phyloP scores from a whole-genome alignment of 2,888 invertebrate genomes.

The Eledone cirrhosa region DNA sequence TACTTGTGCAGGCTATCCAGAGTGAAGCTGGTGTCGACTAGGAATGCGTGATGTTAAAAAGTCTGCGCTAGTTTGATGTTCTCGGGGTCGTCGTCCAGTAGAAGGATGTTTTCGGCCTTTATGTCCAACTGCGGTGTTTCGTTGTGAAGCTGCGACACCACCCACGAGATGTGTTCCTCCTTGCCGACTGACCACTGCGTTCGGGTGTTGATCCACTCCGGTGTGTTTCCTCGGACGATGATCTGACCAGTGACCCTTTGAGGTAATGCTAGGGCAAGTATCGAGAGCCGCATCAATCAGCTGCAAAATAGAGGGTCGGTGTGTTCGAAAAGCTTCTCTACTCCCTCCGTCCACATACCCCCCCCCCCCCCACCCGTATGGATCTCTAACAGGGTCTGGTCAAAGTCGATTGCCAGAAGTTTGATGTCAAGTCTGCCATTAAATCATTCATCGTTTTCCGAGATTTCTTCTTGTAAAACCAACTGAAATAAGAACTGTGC shows the following conservation, averaged over 20 bases:
- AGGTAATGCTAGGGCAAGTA: conserved; percentile 26
- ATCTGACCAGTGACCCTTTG: conserved; percentile 53
- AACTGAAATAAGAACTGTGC: no score
- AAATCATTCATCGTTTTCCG: no score
- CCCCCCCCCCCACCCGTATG: no score
- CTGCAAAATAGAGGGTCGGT: conserved; percentile 57
- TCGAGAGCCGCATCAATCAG: conserved; percentile 51
- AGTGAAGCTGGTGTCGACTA: conserved; percentile 46
- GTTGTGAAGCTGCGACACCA: conserved; percentile 54
- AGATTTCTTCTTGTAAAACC: no score
- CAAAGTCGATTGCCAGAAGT: conserved; percentile 62
- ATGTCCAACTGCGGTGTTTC: conserved; percentile 47
- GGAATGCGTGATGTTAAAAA: conserved; percentile 56
- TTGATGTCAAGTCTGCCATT: no score
- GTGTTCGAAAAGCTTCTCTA: conserved; percentile 50
- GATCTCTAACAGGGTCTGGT: conserved; percentile 59
- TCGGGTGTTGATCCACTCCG: conserved; percentile 50
- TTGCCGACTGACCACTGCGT: conserved; percentile 50
- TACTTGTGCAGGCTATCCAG: conserved; percentile 44
- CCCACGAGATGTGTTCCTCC: conserved; percentile 56
- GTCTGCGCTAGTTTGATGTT: conserved; percentile 55
- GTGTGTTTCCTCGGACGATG: conserved; percentile 56
- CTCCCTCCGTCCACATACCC: conserved; percentile 58
- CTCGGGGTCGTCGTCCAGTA: conserved; percentile 55
- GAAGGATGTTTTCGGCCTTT: conserved; percentile 52